Base-by-base conservation (phyloP, 2,797 vertebrate species). In the Hippoglossus hippoglossus region DNA sequence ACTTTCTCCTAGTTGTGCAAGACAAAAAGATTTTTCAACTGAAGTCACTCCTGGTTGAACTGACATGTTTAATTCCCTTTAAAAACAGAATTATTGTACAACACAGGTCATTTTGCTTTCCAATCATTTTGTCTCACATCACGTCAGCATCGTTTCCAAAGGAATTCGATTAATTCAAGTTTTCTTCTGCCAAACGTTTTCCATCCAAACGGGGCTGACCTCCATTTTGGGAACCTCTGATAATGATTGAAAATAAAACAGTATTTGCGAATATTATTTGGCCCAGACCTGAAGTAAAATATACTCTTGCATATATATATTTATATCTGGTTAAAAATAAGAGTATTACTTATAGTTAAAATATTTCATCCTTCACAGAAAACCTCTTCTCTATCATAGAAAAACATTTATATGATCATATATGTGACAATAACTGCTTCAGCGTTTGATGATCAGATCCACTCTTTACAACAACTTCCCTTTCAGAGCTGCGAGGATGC, bases 381-480 rank as follows among this genome's bases (percentile, higher is more conserved):
- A 59, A 5, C 10, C 21, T 15, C 58, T 41, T 56, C 13, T 21
- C n/a, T 41, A 52, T 69, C 51, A 79, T 60, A 73, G 25, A 84
- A 81, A 80, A 81, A 80, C 15, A 73, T n/a, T 15, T 77, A 75
- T 63, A 81, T 55, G 24, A 72, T 67, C 5, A 26, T 59, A 67
- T 57, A 36, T 39, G 57, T 34, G 69, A 25, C 60, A 75, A 66
- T 59, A 79, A 76, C 50, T 47, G 46, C 26, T 47, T 77, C 46
- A 26, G 56, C 49, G 50, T 41, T 28, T 39, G 41, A 47, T 5
- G 51, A 41, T 21, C 41, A n/a, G 21, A 44, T 63, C 41, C 46
- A 36, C 47, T 15, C 21, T 18, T 8, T 22, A 15, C 73, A 83
- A 94, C 66, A 93, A 82, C 65, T 93, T 94, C 41, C 84, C 92